Conservation (phyloP, 2,113 vertebrate genomes). For the Haemorhous mexicanus region DNA sequence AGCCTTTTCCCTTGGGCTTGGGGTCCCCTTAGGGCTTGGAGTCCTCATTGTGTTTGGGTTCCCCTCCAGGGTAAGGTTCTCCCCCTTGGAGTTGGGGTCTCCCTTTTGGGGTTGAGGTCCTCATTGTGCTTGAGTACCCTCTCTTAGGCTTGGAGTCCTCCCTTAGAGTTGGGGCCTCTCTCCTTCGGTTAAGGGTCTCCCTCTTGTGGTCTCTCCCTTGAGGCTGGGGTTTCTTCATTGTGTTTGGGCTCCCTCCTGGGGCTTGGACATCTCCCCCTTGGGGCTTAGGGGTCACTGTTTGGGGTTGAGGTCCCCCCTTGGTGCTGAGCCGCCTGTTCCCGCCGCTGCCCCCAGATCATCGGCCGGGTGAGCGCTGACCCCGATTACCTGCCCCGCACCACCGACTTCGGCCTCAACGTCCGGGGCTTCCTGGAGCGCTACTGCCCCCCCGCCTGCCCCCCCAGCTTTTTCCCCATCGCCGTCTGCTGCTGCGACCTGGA, state of each 20-base stretch:
- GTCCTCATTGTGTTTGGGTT: background rate
- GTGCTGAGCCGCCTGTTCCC: background rate
- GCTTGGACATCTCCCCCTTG: background rate
- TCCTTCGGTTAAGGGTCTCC: background rate
- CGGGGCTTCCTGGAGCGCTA: slow-evolving; percentile 92
- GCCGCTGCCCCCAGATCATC: slow-evolving; percentile 78
- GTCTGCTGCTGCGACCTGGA: slow-evolving; percentile 94
- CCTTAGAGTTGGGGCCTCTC: background rate
- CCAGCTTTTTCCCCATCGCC: slow-evolving; percentile 90
- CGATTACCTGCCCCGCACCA: slow-evolving; percentile 91
- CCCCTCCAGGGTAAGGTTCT: background rate
- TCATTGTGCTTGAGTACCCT: background rate
- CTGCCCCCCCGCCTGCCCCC: slow-evolving; percentile 85
- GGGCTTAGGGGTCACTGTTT: background rate
- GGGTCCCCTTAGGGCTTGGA: background rate
- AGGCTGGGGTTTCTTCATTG: background rate
- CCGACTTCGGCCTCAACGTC: slow-evolving; percentile 92
- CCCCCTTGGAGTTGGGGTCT: background rate
- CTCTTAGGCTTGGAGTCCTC: background rate
- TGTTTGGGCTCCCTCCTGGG: background rate
- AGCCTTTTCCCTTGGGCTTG: background rate
- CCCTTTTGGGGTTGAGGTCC: background rate
- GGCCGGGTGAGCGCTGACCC: slow-evolving; percentile 96
- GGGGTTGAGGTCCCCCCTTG: background rate
- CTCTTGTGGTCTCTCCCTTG: background rate